These are phyloP conservation scores for Rhopalosiphum maidis DNA, from an alignment of 1,140 invertebrate species.

Conservation along the genomic window DNA sequence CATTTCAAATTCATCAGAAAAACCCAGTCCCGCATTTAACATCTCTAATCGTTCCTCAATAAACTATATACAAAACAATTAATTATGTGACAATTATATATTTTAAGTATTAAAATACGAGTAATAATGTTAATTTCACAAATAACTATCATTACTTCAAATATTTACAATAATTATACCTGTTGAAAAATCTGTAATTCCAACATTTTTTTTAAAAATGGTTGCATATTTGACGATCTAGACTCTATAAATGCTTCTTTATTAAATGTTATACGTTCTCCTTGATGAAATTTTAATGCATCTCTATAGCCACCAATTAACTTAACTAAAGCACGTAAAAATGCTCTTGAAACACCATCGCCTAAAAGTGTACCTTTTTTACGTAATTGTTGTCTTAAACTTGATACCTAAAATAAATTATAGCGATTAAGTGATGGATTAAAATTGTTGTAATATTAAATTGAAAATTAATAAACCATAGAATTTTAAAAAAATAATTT, in stretches of 20 bases:
- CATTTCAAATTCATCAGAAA: conserved; percentile 93
- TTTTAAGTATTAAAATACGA: neutral
- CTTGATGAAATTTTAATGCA: conserved; percentile 81
- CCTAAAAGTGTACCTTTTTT: conserved; percentile 76
- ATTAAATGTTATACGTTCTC: conserved; percentile 85
- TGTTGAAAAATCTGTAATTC: conserved; percentile 94
- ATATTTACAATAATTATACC: conserved; percentile 64
- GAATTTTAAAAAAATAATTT: neutral
- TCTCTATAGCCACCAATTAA: conserved; percentile 93
- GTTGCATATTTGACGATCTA: conserved; percentile 80
- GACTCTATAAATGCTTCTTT: conserved; percentile 85
- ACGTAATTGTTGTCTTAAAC: conserved; percentile 74
- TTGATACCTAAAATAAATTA: conserved; percentile 66
- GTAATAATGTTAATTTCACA: neutral
- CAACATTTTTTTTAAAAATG: conserved; percentile 88
- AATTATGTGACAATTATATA: neutral
- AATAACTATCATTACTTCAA: neutral
- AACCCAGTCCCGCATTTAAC: conserved; percentile 85
- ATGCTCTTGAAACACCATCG: conserved; percentile 89
- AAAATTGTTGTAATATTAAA: neutral
- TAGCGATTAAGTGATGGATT: neutral
- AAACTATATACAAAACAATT: conserved; percentile 70
- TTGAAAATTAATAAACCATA: neutral
- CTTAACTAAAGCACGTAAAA: conserved; percentile 86
- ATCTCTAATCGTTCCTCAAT: conserved; percentile 90